These are phyloP conservation scores for Vandiemenella viatica DNA, from an alignment of 2,888 invertebrate species.

Conservation along the genomic window DNA sequence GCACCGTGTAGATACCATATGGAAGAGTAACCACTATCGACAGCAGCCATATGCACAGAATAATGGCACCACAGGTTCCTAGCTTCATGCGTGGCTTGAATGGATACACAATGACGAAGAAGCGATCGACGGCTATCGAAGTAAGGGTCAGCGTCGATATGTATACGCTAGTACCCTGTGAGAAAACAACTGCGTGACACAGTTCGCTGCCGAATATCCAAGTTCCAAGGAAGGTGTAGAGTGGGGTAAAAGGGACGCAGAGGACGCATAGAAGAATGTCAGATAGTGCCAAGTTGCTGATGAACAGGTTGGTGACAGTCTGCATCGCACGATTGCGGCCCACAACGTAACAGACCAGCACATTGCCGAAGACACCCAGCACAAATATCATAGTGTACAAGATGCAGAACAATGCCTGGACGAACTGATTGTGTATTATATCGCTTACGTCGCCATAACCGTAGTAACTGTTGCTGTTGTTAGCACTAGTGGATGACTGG, in stretches of 20 bases:
- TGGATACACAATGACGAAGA: constrained; percentile 92
- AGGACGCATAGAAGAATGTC: constrained; percentile 86
- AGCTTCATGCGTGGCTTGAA: constrained; percentile 85
- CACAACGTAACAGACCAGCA: constrained; percentile 89
- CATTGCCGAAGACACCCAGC: constrained; percentile 77
- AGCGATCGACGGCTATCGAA: constrained; percentile 93
- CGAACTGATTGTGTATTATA: constrained; percentile 46
- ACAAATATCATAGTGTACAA: constrained; percentile 70
- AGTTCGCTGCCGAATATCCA: constrained; percentile 88
- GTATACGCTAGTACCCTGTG: constrained; percentile 92
- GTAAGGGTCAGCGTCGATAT: constrained; percentile 93
- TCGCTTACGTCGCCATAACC: no score
- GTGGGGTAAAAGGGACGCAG: constrained; percentile 91
- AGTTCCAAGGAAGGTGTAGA: constrained; percentile 72
- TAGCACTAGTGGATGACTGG: no score
- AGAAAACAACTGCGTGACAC: constrained; percentile 86
- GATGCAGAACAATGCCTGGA: constrained; percentile 59
- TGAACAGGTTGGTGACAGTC: no score
- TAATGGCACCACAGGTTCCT: constrained; percentile 68
- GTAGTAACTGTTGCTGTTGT: no score
- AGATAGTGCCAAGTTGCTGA: constrained; percentile 87
- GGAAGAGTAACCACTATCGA: constrained; percentile 78
- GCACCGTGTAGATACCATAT: constrained; percentile 73
- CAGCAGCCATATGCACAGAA: constrained; percentile 80
- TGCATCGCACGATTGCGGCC: constrained; percentile 84